phyloP scores from a whole-genome alignment of 2,113 vertebrate species.

The Gallinago paraguaiae region DNA sequence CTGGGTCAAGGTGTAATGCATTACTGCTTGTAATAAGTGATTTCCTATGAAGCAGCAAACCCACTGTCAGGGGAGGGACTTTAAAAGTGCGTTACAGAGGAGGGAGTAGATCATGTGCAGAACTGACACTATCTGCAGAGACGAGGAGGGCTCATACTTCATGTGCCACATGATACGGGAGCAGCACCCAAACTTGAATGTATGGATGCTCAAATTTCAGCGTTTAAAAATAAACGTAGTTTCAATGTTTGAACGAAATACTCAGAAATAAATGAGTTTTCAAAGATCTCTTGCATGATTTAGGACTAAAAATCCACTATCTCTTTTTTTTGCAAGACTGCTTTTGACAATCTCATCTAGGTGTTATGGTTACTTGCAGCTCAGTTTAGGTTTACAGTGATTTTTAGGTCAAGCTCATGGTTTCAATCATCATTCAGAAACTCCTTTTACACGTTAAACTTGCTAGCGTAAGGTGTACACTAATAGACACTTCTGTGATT shows the following conservation, averaged over 20 bases:
- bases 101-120: neutral
- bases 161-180: neutral
- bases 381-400: neutral
- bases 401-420: neutral
- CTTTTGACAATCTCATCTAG: neutral
- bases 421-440: neutral
- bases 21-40: neutral
- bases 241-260: neutral
- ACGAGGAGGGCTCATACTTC: neutral
- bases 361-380: neutral
- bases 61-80: rapidly evolving
- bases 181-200: neutral
- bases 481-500: neutral
- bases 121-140: neutral
- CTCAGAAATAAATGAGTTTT: rapidly evolving
- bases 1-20: neutral
- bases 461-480: no score
- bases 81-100: neutral
- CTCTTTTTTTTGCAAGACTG: neutral
- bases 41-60: neutral
- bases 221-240: neutral
- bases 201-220: slow-evolving; percentile 1
- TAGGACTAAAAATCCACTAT: neutral
- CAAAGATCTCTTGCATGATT: neutral
- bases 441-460: neutral